These are phyloP conservation scores for Sebastiscus tertius DNA, from an alignment of 2,797 vertebrate species.

Conservation along the genomic window DNA sequence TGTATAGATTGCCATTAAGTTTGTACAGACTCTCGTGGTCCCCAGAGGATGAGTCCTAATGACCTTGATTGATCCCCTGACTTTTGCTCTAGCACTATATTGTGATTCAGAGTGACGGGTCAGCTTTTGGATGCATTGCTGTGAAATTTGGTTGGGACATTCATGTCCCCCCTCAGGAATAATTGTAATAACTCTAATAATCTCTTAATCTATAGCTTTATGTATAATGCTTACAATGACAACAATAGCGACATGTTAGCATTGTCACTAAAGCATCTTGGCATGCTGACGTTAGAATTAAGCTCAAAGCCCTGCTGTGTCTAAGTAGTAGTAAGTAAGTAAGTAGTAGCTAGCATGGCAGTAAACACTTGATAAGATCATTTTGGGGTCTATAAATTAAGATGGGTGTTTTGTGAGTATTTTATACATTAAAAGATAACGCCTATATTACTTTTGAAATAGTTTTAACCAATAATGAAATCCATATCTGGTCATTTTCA, in stretches of 20 bases:
- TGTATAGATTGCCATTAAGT: neutral
- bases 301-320: neutral
- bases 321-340: too few species aligned
- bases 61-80: neutral
- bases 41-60: neutral
- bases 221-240: neutral
- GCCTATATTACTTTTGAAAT: neutral
- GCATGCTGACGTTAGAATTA: neutral
- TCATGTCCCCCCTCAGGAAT: neutral
- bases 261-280: fast-evolving
- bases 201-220: neutral
- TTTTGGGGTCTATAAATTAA: neutral
- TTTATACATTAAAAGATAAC: neutral
- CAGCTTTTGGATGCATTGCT: neutral
- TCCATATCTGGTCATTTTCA: neutral
- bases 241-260: neutral
- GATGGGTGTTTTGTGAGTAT: neutral
- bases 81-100: neutral
- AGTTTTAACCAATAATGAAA: neutral
- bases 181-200: neutral
- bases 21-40: neutral
- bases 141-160: neutral
- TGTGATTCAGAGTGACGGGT: neutral
- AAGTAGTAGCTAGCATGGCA: neutral
- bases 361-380: fast-evolving